phyloP scores from a whole-genome alignment of 1,140 invertebrate species.

The Drosophila athabasca region DNA sequence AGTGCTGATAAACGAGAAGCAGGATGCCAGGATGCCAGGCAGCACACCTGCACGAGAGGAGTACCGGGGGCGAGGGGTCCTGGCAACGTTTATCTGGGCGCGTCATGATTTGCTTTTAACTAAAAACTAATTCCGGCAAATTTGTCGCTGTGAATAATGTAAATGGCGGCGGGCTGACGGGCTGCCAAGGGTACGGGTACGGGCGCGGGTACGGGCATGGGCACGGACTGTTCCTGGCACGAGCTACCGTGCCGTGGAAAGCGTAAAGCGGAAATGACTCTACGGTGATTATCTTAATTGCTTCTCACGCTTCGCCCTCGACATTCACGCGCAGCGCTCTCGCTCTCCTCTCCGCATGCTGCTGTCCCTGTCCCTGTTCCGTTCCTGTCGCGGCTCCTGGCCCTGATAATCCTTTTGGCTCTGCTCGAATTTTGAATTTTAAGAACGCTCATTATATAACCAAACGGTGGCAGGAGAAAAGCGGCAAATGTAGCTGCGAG shows the following conservation, averaged over 20 bases:
- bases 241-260: constrained; percentile 28
- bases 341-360: not conserved
- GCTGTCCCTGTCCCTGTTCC: not conserved
- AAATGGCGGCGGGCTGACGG: constrained; percentile 22
- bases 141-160: constrained; percentile 73
- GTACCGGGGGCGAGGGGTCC: not conserved
- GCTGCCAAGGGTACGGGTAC: not conserved
- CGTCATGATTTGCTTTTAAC: constrained; percentile 77
- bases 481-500: too few relatives aligned
- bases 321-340: constrained; percentile 29
- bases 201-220: not conserved
- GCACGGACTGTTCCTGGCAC: not conserved
- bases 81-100: constrained; percentile 43
- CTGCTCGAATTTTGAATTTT: constrained; percentile 58
- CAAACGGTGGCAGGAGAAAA: not conserved
- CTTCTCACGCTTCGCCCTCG: constrained; percentile 59
- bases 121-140: constrained; percentile 75
- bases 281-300: constrained; percentile 78
- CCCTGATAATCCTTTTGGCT: constrained; percentile 65
- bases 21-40: not conserved
- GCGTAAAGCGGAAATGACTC: constrained; percentile 73
- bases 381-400: constrained; percentile 7
- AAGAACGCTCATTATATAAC: constrained; percentile 60
- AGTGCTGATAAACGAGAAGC: constrained; percentile 43
- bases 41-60: constrained; percentile 12